Evolutionary conservation across 2,888 invertebrate genomes (phyloP).

Genomic region (Drosophila neotestacea): DNA sequence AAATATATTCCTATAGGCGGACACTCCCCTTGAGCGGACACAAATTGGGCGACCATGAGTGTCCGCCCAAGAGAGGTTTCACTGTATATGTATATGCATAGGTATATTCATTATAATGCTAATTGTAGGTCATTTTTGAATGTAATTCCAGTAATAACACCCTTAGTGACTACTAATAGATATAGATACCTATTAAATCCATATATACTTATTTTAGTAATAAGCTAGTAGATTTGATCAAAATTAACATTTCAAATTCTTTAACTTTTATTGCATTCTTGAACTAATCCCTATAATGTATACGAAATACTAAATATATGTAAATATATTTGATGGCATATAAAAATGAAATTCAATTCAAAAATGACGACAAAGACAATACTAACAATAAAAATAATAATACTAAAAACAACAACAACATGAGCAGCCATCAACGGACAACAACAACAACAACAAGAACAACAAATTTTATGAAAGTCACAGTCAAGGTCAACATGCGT

Average conservation of each 20-base stretch:
- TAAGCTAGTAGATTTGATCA: neutral
- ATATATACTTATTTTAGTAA: too few species aligned
- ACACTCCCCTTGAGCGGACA: too few species aligned
- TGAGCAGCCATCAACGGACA: slow-evolving; percentile 22
- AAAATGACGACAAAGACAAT: slow-evolving; percentile 51
- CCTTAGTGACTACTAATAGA: too few species aligned
- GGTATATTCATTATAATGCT: too few species aligned
- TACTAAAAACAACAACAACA: slow-evolving; percentile 15
- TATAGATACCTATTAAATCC: too few species aligned
- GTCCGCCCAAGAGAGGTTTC: too few species aligned
- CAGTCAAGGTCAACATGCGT: slow-evolving; percentile 83
- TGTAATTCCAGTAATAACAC: too few species aligned
- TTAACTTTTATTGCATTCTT: slow-evolving; percentile 5
- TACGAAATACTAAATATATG: slow-evolving; percentile 1
- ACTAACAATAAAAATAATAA: slow-evolving; percentile 27
- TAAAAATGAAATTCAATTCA: slow-evolving; percentile 60
- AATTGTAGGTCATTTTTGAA: too few species aligned
- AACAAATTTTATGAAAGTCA: slow-evolving; percentile 80
- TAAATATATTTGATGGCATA: slow-evolving; percentile 23
- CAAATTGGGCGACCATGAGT: too few species aligned
- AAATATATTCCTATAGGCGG: too few species aligned
- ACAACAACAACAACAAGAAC: slow-evolving; percentile 17
- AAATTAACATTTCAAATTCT: neutral
- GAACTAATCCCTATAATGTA: slow-evolving; percentile 1
- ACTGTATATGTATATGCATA: too few species aligned